Evolutionary conservation across 2,888 invertebrate species (phyloP), one percentile per base, ranked within the genome.

Genomic region (Iphiclides podalirius): DNA sequence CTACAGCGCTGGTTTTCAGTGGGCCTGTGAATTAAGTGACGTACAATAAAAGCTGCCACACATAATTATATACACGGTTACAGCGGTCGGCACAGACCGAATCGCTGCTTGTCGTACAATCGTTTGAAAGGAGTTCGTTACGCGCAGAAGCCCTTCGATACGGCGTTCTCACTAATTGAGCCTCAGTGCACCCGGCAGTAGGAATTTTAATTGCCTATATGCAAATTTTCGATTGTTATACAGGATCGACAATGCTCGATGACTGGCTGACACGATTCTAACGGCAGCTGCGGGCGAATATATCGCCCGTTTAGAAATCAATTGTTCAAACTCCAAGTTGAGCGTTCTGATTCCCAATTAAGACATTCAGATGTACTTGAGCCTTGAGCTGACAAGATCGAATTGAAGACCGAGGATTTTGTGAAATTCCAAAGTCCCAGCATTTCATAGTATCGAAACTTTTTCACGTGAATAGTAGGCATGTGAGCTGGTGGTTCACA

Each of bases 51-150:
- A n/a, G n/a, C n/a, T n/a, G n/a, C n/a, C n/a, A n/a, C n/a, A n/a
- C n/a, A n/a, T n/a, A n/a, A n/a, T n/a, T n/a, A n/a, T n/a, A n/a
- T n/a, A n/a, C n/a, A n/a, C n/a, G n/a, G n/a, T n/a, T n/a, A n/a
- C n/a, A n/a, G n/a, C n/a, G n/a, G n/a, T n/a, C n/a, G n/a, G n/a
- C n/a, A n/a, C n/a, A n/a, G n/a, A n/a, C 15, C 7, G 11, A 4
- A 15, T 12, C 28, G 7, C 9, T 13, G 15, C 16, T 6, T 4
- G 6, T 6, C 4, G 23, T 28, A 37, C 12, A 42, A 42, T 56
- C 57, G 49, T 70, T 68, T 67, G 70, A 68, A 66, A 70, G 70
- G 67, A 60, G 48, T 51, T 48, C 44, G 47, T n/a, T 41, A 55
- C 49, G 53, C 59, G 55, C 51, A 43, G 37, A 49, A 33, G 47